These are phyloP conservation scores for Callosobruchus maculatus DNA, from an alignment of 2,888 invertebrate genomes.

Conservation along the genomic window DNA sequence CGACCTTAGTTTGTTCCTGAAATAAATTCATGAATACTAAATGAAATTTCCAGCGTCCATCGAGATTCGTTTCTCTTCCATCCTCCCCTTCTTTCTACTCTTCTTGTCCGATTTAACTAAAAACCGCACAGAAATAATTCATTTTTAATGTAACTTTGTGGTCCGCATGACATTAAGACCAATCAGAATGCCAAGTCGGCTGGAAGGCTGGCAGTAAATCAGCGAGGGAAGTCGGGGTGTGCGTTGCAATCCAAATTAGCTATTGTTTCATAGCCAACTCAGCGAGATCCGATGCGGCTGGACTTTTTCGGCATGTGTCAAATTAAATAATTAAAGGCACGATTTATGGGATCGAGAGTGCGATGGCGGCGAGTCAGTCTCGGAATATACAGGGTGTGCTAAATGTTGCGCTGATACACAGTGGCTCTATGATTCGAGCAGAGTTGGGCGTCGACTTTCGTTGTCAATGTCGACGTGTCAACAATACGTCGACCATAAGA, in stretches of 20 bases:
- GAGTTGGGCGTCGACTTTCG: no score
- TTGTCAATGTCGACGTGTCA: no score
- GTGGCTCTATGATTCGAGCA: no score
- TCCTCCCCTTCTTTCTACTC: no score
- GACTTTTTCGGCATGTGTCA: slow-evolving; percentile 16
- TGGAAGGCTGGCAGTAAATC: slow-evolving; percentile 33
- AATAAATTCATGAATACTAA: no score
- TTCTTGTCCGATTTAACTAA: neutral
- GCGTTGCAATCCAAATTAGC: slow-evolving; percentile 25
- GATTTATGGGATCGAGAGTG: neutral
- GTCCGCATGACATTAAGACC: slow-evolving; percentile 23
- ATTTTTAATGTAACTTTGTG: slow-evolving; percentile 11
- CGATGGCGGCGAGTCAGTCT: neutral
- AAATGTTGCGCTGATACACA: neutral
- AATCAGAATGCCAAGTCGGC: slow-evolving; percentile 40
- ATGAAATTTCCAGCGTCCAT: no score
- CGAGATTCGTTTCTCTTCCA: no score
- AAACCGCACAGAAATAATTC: slow-evolving; percentile 13
- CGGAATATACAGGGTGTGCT: neutral
- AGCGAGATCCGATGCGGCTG: neutral
- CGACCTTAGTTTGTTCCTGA: no score
- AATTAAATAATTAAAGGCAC: slow-evolving; percentile 23
- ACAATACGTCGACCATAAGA: no score
- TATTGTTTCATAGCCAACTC: slow-evolving; percentile 23
- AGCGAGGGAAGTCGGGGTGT: slow-evolving; percentile 21